Evolutionary conservation across 2,888 invertebrate genomes (phyloP).

Genomic region (Acrobasis suavella): DNA sequence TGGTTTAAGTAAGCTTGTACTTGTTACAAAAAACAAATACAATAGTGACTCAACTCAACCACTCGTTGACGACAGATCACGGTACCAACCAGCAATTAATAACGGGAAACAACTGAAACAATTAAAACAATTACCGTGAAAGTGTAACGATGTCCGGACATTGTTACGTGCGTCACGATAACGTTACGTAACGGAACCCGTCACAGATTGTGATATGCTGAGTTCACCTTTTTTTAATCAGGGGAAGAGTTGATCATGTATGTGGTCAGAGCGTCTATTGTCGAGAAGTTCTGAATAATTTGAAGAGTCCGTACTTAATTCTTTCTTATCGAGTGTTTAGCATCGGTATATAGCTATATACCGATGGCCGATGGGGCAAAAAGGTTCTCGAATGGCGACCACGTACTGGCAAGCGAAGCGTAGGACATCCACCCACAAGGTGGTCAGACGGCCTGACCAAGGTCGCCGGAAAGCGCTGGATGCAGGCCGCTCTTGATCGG

Average conservation of each 20-base stretch:
- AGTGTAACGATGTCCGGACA: slow-evolving; percentile 23
- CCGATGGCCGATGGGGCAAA: too few species aligned
- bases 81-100: slow-evolving; percentile 1
- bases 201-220: not conserved
- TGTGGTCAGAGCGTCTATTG: too few species aligned
- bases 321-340: too few species aligned
- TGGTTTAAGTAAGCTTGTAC: not conserved
- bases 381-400: too few species aligned
- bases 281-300: too few species aligned
- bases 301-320: too few species aligned
- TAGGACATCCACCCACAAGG: too few species aligned
- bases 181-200: slow-evolving; percentile 6
- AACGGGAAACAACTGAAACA: slow-evolving; percentile 21
- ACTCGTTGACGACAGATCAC: not conserved
- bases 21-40: not conserved
- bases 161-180: slow-evolving; percentile 16
- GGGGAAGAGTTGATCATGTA: not conserved
- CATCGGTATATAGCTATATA: too few species aligned
- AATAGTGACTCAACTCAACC: slow-evolving; percentile 4
- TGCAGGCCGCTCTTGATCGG: too few species aligned
- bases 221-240: not conserved
- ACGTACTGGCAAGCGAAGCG: too few species aligned
- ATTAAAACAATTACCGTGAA: slow-evolving; percentile 27
- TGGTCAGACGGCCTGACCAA: too few species aligned
- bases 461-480: too few species aligned